Base-by-base conservation (phyloP, 2,888 invertebrate genomes). In the Exephanes ischioxanthus region DNA sequence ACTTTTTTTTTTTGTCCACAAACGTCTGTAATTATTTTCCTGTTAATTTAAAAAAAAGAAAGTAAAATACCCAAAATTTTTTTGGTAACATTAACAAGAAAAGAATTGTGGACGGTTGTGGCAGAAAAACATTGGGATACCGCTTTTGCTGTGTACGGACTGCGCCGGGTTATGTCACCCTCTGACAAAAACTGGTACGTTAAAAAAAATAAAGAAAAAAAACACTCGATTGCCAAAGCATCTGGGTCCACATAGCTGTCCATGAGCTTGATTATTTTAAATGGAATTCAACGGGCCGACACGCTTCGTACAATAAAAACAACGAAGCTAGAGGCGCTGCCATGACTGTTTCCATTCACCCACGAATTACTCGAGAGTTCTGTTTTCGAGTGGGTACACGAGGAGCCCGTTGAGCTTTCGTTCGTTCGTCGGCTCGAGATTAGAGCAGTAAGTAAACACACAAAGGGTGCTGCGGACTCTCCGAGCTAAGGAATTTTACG, bases 251-350 rank as follows among this genome's bases (percentile, higher is more conserved):
- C 81, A 81, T 61, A 41, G 81, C 41, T 67, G 68, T 48, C 68
- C 9, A 53, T 72, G 22, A 55, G 61, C 45, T 77, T 67, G 77
- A 55, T 82, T 82, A 77, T 82, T 82, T 77, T 67, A 72, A 82
- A 82, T 82, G 72, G 82, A 82, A 66, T 66, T 55, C 82, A 11
- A 66, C 33, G 26, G 11, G 53, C 48, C 63, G 48, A 55, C 66
- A 14, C 63, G 41, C 48, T 77, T 61, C 22, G 75, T 61, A 73
- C 14, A 55, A 58, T 30, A 22, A 82, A 77, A 58, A 48, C 3
- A 48, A 48, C 45, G 16, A 48, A 48, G 45, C 82, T 71, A 72
- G 77, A 33, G 30, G 30, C 82, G 37, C 75, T 63, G 58, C 30
- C 48, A 37, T 53, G 76, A 6, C 16, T 26, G 37, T 26, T 51